Percentiles rank a stretch among this genome's conserved stretches.
phyloP scores from a whole-genome alignment of 2,888 invertebrate species.

The Xylophagus ater region DNA sequence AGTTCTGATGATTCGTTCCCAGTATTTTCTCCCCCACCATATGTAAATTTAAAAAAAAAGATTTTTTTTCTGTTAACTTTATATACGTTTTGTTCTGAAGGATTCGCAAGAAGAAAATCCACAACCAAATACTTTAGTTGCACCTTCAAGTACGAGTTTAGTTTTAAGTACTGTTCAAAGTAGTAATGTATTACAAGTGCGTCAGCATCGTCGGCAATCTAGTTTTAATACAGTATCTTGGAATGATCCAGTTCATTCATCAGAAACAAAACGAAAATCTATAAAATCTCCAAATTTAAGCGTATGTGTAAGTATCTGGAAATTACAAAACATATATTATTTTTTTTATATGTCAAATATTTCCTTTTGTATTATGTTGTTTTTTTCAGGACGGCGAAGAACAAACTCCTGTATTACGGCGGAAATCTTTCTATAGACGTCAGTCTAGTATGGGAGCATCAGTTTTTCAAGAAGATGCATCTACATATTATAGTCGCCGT shows the following conservation, averaged over 20 bases:
- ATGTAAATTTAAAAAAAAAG: no score
- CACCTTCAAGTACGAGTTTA: conserved; percentile 1
- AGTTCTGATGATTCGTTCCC: conserved; percentile 75
- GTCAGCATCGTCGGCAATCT: conserved; percentile 33
- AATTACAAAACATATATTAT: no score
- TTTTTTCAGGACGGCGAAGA: conserved; percentile 24
- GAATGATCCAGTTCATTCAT: no score
- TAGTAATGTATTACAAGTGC: neutral
- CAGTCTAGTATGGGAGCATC: conserved; percentile 34
- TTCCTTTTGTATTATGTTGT: no score
- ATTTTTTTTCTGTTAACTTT: neutral
- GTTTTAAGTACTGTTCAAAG: neutral
- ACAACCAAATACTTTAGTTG: conserved; percentile 3
- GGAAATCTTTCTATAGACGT: conserved; percentile 31
- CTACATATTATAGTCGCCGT: conserved; percentile 17
- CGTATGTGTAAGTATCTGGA: no score
- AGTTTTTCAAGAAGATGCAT: conserved; percentile 28
- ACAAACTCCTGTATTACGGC: conserved; percentile 28
- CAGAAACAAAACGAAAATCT: no score
- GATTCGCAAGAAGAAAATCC: conserved; percentile 9
- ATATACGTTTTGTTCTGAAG: neutral
- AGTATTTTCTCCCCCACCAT: conserved; percentile 73
- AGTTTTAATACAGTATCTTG: conserved; percentile 38
- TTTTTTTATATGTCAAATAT: no score
- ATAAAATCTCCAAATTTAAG: no score